Percentiles rank a stretch among this genome's conserved stretches.
phyloP scores from a whole-genome alignment of 2,113 vertebrate species.

The Mesitornis unicolor region DNA sequence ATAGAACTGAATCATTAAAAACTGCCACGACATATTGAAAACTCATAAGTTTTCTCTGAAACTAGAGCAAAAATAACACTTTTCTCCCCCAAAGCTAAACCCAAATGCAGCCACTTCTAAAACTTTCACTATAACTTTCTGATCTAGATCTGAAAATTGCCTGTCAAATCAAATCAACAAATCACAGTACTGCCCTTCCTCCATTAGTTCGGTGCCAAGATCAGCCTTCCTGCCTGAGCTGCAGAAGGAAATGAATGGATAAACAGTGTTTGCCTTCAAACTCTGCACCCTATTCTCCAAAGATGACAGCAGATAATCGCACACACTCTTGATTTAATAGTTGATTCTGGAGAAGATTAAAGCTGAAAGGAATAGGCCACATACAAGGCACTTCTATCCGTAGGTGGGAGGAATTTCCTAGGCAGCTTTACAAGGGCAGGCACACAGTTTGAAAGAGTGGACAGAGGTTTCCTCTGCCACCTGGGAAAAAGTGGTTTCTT shows the following conservation, averaged over 20 bases:
- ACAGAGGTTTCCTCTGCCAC: not conserved
- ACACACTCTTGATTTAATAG: not conserved
- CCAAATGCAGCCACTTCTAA: not conserved
- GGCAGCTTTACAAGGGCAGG: not conserved
- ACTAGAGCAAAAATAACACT: not conserved
- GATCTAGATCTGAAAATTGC: conserved; percentile 49
- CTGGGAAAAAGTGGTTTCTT: not conserved
- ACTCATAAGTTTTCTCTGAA: not conserved
- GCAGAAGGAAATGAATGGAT: not conserved
- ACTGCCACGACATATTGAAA: not conserved
- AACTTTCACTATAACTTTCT: conserved; percentile 10
- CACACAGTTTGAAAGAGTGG: not conserved
- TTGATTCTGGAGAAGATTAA: not conserved
- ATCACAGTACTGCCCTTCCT: conserved; percentile 5
- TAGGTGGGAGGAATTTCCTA: not conserved
- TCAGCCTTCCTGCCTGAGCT: not conserved
- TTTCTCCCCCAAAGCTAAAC: not conserved
- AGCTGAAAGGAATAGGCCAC: not conserved
- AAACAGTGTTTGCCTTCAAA: not conserved
- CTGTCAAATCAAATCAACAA: conserved; percentile 36
- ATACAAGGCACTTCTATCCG: not conserved
- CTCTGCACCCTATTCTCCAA: not conserved
- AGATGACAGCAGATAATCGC: conserved; percentile 26
- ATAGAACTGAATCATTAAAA: not conserved
- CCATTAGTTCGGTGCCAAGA: not conserved